Conservation (phyloP, 2,888 invertebrate genomes). For the Trichopria drosophilae region DNA sequence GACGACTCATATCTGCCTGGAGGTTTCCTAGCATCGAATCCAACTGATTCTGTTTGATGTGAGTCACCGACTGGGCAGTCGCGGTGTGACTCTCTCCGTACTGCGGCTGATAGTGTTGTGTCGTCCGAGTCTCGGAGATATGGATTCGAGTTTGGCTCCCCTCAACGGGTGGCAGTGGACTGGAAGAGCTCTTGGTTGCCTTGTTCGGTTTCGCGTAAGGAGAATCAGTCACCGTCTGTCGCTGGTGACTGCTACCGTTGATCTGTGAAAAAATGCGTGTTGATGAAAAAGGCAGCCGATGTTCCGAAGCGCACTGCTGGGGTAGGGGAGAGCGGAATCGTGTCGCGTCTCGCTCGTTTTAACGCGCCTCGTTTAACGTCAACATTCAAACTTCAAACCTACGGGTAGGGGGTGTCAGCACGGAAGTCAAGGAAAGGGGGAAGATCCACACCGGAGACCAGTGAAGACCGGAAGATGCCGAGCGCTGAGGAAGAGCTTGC, state of each 20-base stretch:
- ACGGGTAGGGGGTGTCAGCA: slow-evolving; percentile 4
- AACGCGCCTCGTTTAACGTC: not conserved
- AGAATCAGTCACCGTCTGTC: slow-evolving; percentile 69
- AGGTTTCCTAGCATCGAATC: slow-evolving; percentile 91
- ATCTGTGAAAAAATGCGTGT: slow-evolving; percentile 59
- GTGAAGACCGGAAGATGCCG: slow-evolving; percentile 38
- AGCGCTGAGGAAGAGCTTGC: slow-evolving; percentile 46
- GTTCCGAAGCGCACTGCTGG: too few relatives aligned
- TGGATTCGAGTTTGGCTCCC: slow-evolving; percentile 50
- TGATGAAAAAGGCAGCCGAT: not conserved
- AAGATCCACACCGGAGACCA: slow-evolving; percentile 31
- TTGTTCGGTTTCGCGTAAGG: slow-evolving; percentile 72
- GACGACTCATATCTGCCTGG: slow-evolving; percentile 97
- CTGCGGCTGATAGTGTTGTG: slow-evolving; percentile 54
- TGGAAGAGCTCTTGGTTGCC: slow-evolving; percentile 62
- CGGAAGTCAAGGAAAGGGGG: not conserved
- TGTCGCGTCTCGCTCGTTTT: too few relatives aligned
- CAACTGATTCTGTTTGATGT: slow-evolving; percentile 68
- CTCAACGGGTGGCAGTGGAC: slow-evolving; percentile 59
- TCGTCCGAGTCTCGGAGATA: slow-evolving; percentile 52
- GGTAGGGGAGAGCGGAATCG: too few relatives aligned
- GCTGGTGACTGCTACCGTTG: slow-evolving; percentile 66
- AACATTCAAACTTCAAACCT: slow-evolving; percentile 18
- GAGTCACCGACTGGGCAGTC: slow-evolving; percentile 57
- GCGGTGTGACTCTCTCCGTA: slow-evolving; percentile 55